phyloP scores from a whole-genome alignment of 2,888 invertebrate genomes.

The Andrena dorsata region DNA sequence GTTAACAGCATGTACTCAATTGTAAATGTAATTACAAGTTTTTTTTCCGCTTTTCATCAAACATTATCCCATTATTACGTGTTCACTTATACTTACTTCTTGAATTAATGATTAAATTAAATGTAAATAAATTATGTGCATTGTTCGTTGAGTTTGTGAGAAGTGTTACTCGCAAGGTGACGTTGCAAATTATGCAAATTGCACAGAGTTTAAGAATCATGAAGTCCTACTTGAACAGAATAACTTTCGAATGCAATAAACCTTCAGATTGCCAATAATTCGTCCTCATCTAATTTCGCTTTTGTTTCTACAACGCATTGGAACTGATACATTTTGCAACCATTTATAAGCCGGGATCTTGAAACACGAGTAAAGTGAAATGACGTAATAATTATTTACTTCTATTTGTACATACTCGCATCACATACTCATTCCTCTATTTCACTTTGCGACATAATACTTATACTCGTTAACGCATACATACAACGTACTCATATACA shows the following conservation, averaged over 20 bases:
- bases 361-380: constrained; percentile 31
- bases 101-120: constrained; percentile 8
- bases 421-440: constrained; percentile 35
- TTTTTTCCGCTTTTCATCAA: neutral
- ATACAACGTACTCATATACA: constrained; percentile 40
- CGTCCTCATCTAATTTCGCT: constrained; percentile 5
- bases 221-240: neutral
- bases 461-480: constrained; percentile 48
- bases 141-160: neutral
- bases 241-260: neutral
- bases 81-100: constrained; percentile 4
- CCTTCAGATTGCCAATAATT: constrained; percentile 1
- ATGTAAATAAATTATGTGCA: constrained; percentile 12
- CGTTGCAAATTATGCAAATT: neutral
- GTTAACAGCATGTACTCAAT: neutral
- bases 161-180: constrained; percentile 1
- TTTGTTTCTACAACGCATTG: constrained; percentile 17
- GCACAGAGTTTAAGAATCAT: neutral
- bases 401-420: constrained; percentile 51
- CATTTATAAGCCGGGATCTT: constrained; percentile 17
- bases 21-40: neutral
- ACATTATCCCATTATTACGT: neutral
- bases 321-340: constrained; percentile 8
- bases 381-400: constrained; percentile 44
- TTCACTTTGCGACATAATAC: constrained; percentile 42